Conservation (phyloP, 1,140 invertebrate species). For the Caenorhabditis briggsae region DNA sequence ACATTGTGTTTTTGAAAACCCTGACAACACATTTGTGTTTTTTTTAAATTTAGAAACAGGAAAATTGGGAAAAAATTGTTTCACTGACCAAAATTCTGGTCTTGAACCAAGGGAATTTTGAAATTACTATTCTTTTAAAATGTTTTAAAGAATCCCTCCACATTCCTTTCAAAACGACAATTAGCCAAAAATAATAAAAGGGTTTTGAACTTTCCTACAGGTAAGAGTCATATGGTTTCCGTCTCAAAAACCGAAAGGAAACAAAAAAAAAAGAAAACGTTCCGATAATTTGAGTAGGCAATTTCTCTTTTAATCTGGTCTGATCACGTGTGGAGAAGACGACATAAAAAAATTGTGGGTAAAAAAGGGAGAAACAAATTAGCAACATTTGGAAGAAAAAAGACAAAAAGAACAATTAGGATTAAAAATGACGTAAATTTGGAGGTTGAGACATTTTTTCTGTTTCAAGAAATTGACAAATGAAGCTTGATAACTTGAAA, state of each 20-base stretch:
- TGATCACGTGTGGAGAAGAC: background rate
- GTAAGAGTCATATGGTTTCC: constrained; percentile 13
- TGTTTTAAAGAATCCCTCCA: background rate
- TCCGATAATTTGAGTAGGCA: background rate
- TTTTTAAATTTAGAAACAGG: no score
- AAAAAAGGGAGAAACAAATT: background rate
- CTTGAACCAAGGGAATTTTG: background rate
- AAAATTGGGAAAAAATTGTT: no score
- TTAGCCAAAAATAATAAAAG: no score
- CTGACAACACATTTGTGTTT: no score
- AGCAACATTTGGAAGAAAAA: background rate
- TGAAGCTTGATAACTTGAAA: no score
- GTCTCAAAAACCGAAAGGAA: background rate
- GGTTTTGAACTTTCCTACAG: no score
- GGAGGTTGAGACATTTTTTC: background rate
- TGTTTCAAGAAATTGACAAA: background rate
- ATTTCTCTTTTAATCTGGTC: constrained; percentile 35
- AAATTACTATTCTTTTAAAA: background rate
- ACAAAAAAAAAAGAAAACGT: constrained; percentile 11
- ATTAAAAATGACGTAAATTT: background rate
- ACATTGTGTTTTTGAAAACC: no score
- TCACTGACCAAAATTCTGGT: no score
- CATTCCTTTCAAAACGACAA: background rate
- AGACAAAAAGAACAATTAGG: background rate
- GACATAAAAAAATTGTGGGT: background rate